Conservation (phyloP, 1,140 invertebrate genomes). For the Drosophila simulans region DNA sequence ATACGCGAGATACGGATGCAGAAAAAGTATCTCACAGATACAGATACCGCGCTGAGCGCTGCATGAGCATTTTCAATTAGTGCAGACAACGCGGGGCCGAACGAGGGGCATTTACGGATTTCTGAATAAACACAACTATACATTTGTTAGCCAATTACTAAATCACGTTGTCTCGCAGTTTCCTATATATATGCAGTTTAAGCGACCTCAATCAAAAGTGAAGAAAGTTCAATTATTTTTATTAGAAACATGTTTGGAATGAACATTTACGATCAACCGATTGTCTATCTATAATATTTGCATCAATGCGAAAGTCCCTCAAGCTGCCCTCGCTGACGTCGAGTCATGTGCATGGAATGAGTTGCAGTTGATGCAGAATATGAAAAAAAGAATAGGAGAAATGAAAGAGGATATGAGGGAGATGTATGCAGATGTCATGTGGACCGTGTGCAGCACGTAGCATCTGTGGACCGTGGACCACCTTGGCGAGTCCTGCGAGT, state of each 20-base stretch:
- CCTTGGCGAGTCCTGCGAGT: conserved; percentile 31
- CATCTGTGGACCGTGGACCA: conserved; percentile 36
- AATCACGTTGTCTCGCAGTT: too few species aligned
- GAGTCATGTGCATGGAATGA: conserved; percentile 40
- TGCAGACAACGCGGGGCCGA: conserved; percentile 34
- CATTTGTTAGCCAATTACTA: too few species aligned
- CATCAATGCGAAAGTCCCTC: not conserved
- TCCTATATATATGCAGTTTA: too few species aligned
- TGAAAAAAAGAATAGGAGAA: conserved; percentile 41
- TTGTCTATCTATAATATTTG: too few species aligned
- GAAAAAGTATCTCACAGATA: conserved; percentile 63
- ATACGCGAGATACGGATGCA: conserved; percentile 52
- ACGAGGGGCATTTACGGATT: conserved; percentile 12
- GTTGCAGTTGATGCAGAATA: conserved; percentile 49
- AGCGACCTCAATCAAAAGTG: too few species aligned
- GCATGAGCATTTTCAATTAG: conserved; percentile 66
- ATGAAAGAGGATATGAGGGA: conserved; percentile 18
- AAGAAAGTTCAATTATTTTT: not conserved
- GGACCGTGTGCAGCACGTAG: conserved; percentile 70
- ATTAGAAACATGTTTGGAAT: not conserved
- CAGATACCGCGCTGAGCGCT: conserved; percentile 45
- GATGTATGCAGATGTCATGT: conserved; percentile 62
- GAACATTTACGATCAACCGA: too few species aligned
- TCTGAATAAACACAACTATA: not conserved
- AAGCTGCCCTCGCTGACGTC: conserved; percentile 12